Conservation (phyloP, 2,888 invertebrate species). For the Villa cingulata region DNA sequence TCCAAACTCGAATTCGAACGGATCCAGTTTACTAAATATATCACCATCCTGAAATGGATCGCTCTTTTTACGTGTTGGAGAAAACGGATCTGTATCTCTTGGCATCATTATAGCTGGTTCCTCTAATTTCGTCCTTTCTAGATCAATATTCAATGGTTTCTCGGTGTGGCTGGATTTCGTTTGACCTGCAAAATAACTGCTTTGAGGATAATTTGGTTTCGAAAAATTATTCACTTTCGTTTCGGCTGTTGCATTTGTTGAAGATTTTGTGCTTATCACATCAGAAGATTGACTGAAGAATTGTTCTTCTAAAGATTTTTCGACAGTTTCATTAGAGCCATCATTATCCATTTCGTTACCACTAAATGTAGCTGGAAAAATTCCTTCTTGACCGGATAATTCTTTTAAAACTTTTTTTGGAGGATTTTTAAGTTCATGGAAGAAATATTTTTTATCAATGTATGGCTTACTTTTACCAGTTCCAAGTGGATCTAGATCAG, state of each 20-base stretch:
- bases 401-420: constrained; percentile 87
- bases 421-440: constrained; percentile 89
- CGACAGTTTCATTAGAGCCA: neutral
- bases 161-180: constrained; percentile 7
- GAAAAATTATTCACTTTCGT: constrained; percentile 1
- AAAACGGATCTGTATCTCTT: constrained; percentile 35
- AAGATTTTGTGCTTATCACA: neutral
- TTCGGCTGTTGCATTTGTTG: neutral
- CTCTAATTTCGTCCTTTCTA: constrained; percentile 20
- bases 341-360: neutral
- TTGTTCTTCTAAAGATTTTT: neutral
- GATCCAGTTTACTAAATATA: constrained; percentile 33
- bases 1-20: constrained; percentile 27
- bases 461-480: constrained; percentile 85
- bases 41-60: constrained; percentile 56
- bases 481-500: constrained; percentile 84
- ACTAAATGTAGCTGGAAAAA: constrained; percentile 14
- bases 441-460: constrained; percentile 91
- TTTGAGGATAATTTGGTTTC: neutral
- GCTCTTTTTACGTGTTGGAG: constrained; percentile 35
- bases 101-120: constrained; percentile 35
- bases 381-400: constrained; percentile 36
- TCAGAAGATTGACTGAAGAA: neutral
- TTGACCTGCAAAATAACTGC: constrained; percentile 12
- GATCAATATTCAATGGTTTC: constrained; percentile 19